Percentiles rank a stretch among this genome's conserved stretches.
Conservation (phyloP, 2,113 vertebrate species). For the Corvus cornix region DNA sequence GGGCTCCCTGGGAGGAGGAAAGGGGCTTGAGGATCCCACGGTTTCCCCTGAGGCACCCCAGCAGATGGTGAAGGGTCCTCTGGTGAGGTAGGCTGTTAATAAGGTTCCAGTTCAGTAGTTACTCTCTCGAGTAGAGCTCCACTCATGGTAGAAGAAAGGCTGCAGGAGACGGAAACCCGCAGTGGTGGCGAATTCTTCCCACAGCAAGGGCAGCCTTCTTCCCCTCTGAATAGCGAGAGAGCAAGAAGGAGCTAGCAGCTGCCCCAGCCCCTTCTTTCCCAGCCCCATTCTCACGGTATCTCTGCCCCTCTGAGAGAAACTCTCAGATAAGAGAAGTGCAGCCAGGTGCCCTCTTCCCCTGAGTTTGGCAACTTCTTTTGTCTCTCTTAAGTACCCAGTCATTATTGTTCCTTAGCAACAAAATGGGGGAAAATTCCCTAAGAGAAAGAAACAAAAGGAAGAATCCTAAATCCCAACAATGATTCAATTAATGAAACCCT, state of each 20-base stretch:
- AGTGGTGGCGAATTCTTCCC: rapidly evolving
- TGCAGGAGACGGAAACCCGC: not conserved
- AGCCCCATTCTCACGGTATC: rapidly evolving
- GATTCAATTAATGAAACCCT: not conserved
- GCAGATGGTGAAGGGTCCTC: not conserved
- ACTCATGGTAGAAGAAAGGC: too few relatives aligned
- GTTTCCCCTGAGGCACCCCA: not conserved
- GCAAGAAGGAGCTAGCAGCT: not conserved
- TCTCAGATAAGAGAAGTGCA: not conserved
- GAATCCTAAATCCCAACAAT: not conserved
- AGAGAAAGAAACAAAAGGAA: not conserved
- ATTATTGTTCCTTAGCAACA: not conserved
- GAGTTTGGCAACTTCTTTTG: not conserved
- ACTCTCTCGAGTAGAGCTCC: not conserved
- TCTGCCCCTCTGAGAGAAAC: not conserved
- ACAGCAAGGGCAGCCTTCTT: not conserved
- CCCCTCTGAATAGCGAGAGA: rapidly evolving
- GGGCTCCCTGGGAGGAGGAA: not conserved
- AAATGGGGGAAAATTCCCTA: not conserved
- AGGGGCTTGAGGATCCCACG: not conserved
- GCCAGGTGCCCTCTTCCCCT: not conserved
- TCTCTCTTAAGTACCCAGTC: rapidly evolving
- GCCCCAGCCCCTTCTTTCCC: not conserved
- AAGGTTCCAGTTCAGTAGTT: not conserved
- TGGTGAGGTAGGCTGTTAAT: not conserved